Percentiles rank a stretch among this genome's conserved stretches.
phyloP scores from a whole-genome alignment of 2,113 vertebrate genomes.

The Pteruthius melanotis region DNA sequence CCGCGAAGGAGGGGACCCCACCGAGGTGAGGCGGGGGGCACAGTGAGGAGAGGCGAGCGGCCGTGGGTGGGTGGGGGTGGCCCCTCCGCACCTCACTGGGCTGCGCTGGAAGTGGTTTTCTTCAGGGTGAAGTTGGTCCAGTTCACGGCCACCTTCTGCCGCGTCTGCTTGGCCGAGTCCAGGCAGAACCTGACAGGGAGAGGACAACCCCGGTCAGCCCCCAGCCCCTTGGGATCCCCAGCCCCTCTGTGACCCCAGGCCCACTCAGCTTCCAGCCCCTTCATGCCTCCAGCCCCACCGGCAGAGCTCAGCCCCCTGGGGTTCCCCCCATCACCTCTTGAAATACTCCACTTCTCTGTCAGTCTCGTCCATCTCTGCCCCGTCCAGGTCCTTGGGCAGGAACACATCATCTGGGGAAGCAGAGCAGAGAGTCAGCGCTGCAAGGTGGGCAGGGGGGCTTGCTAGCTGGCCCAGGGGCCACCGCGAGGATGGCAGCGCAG shows the following conservation, averaged over 20 bases:
- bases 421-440: not conserved
- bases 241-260: not conserved
- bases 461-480: not conserved
- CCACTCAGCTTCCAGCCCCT: not conserved
- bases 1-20: not conserved
- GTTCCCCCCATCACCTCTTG: slow-evolving; percentile 81
- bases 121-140: slow-evolving; percentile 99
- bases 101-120: slow-evolving; percentile 93
- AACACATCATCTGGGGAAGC: slow-evolving; percentile 90
- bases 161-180: slow-evolving; percentile 97
- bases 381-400: slow-evolving; percentile 95
- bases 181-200: slow-evolving; percentile 88
- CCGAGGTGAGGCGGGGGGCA: not conserved
- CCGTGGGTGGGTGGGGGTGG: not conserved
- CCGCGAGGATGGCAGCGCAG: rapidly evolving
- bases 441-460: rapidly evolving
- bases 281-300: rapidly evolving
- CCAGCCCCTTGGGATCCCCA: not conserved
- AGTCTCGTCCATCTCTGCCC: slow-evolving; percentile 95
- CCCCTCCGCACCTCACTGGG: slow-evolving; percentile 82
- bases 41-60: slow-evolving; percentile 43
- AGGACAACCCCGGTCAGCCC: not conserved
- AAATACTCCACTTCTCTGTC: slow-evolving; percentile 99
- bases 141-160: slow-evolving; percentile 97
- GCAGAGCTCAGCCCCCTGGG: rapidly evolving